These are phyloP conservation scores for Alethe diademata DNA, from an alignment of 2,113 vertebrate genomes.

Conservation along the genomic window DNA sequence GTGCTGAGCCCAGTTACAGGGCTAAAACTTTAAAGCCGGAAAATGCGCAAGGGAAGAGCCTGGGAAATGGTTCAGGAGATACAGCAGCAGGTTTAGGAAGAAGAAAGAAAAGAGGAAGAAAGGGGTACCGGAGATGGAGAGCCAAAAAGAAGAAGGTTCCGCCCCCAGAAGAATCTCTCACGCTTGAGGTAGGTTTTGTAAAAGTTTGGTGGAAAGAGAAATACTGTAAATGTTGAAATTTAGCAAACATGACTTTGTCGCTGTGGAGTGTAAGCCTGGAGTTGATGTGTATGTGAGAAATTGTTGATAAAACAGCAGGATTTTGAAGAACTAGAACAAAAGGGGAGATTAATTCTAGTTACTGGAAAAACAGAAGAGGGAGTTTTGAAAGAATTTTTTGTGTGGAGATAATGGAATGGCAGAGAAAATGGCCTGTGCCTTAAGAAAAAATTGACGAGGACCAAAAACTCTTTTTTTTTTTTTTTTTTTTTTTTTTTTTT, in stretches of 20 bases:
- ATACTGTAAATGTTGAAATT: neutral
- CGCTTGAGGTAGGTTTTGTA: neutral
- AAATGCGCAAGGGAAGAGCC: rapidly evolving
- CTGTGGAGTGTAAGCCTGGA: neutral
- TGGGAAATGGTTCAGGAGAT: rapidly evolving
- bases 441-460: neutral
- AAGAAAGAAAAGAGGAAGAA: neutral
- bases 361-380: neutral
- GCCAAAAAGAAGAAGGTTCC: rapidly evolving
- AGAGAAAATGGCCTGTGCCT: neutral
- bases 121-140: rapidly evolving
- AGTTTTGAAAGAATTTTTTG: neutral
- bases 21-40: rapidly evolving
- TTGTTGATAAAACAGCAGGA: neutral
- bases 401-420: no score
- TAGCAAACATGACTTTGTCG: neutral
- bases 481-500: neutral
- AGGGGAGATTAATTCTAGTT: neutral
- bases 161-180: rapidly evolving
- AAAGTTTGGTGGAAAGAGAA: neutral
- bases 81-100: rapidly evolving
- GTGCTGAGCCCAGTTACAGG: rapidly evolving
- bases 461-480: neutral
- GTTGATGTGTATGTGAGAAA: no score
- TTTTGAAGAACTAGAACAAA: neutral